These are phyloP conservation scores for Amia ocellicauda DNA, from an alignment of 2,113 vertebrate genomes.

Conservation along the genomic window DNA sequence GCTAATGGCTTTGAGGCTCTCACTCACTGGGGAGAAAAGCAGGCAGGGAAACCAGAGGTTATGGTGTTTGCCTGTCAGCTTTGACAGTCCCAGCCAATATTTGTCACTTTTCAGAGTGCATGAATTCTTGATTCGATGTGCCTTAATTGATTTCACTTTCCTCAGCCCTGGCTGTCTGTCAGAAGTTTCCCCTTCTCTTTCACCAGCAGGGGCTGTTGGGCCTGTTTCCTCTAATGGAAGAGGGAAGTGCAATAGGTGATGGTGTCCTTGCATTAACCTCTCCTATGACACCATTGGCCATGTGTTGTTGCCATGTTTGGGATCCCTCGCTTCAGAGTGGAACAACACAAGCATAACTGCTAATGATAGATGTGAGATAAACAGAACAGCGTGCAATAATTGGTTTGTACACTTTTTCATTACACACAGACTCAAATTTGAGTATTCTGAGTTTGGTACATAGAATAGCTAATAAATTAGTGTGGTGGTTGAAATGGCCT, in stretches of 20 bases:
- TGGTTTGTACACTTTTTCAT: no score
- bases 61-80: constrained; percentile 34
- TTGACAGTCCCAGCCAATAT: constrained; percentile 69
- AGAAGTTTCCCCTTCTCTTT: constrained; percentile 33
- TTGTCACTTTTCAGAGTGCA: constrained; percentile 85
- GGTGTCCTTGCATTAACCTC: constrained; percentile 56
- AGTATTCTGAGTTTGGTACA: no score
- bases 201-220: constrained; percentile 38
- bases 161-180: constrained; percentile 73
- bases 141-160: constrained; percentile 92
- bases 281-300: constrained; percentile 57
- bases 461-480: no score
- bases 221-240: constrained; percentile 27
- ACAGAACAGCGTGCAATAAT: no score
- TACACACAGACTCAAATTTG: no score
- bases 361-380: no score
- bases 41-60: constrained; percentile 4
- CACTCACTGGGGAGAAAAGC: constrained; percentile 15
- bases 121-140: constrained; percentile 93
- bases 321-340: constrained; percentile 63
- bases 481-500: no score
- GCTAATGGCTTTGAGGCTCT: constrained; percentile 13
- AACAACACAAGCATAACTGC: constrained; percentile 38
- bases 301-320: constrained; percentile 52
- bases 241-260: constrained; percentile 37